Base-by-base conservation (phyloP, 1,140 invertebrate species). In the Diorhabda elongata region DNA sequence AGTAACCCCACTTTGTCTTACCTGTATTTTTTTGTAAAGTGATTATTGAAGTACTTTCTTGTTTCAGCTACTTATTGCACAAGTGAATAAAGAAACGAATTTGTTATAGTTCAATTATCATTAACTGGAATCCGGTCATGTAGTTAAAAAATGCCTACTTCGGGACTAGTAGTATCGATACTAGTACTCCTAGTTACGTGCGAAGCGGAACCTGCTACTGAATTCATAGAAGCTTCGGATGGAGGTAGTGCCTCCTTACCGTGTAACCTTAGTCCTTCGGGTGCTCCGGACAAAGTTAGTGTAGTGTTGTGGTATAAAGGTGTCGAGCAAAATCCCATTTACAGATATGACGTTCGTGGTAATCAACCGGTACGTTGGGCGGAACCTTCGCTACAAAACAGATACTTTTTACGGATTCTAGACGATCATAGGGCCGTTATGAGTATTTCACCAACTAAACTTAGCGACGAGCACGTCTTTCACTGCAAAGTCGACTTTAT, bases 401-500 rank as follows among this genome's bases (percentile, higher is more conserved):
- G 74, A 72, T 80, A 77, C 75, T 59, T 81, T 80, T 79, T 74
- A 77, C 80, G 74, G 73, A 64, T 77, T 65, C 83, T 81, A 76
- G 84, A 83, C 8, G 86, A 83, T 65, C 81, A 84, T n/a, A 79
- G 87, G 67, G 82, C 88, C 6, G 82, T 79, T 58, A 84, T 88
- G 71, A 83, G 83, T 62, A 82, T 86, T 8, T 79, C 81, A 47
- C 77, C 76, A 11, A 81, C 84, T 42, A 85, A 88, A 3, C 85
- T 87, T 2, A 79, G 83, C 57, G 83, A 93, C 75, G 85, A 87
- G 65, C 90, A 88, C 0, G 75, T 90, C 8, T 92, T 91, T 77
- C 85, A 89, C 67, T 93, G 91, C 77, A 81, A 90, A 44, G 90
- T 92, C 2, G 91, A 93, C 80, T 93, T 91, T 79, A 81, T 84